phyloP scores from a whole-genome alignment of 2,888 invertebrate species.

The Anorthoa munda region DNA sequence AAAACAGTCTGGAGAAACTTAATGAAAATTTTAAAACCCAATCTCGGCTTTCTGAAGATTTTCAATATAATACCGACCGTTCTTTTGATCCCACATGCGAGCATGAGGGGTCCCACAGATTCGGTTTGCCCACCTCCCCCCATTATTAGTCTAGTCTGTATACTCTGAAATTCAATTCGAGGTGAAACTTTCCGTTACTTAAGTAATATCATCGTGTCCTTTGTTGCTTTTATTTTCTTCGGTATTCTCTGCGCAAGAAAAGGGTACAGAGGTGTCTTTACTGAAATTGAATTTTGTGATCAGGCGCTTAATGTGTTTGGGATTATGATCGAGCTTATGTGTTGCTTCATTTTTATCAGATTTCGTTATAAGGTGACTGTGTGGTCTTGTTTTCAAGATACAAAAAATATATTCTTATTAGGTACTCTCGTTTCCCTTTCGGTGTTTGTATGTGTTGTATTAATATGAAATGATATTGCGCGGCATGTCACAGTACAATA shows the following conservation, averaged over 20 bases:
- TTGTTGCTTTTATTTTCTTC: slow-evolving; percentile 68
- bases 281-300: slow-evolving; percentile 57
- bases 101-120: slow-evolving; percentile 65
- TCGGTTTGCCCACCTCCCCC: slow-evolving; percentile 56
- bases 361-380: slow-evolving; percentile 5
- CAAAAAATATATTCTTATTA: slow-evolving; percentile 2
- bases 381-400: neutral
- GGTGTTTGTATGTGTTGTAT: neutral
- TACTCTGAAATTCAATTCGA: slow-evolving; percentile 72
- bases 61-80: slow-evolving; percentile 68
- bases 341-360: slow-evolving; percentile 27
- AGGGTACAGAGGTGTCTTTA: slow-evolving; percentile 51
- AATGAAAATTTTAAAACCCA: slow-evolving; percentile 68
- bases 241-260: slow-evolving; percentile 51
- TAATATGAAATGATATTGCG: neutral
- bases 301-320: slow-evolving; percentile 44
- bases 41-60: slow-evolving; percentile 64
- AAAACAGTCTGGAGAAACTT: slow-evolving; percentile 60
- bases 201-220: slow-evolving; percentile 66
- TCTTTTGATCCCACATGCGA: slow-evolving; percentile 69
- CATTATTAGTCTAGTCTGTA: slow-evolving; percentile 73
- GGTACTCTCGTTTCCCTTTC: neutral
- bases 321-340: slow-evolving; percentile 45
- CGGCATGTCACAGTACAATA: neutral
- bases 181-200: slow-evolving; percentile 68